Base-by-base conservation (phyloP, 2,888 invertebrate species). In the Scrobipalpa costella region DNA sequence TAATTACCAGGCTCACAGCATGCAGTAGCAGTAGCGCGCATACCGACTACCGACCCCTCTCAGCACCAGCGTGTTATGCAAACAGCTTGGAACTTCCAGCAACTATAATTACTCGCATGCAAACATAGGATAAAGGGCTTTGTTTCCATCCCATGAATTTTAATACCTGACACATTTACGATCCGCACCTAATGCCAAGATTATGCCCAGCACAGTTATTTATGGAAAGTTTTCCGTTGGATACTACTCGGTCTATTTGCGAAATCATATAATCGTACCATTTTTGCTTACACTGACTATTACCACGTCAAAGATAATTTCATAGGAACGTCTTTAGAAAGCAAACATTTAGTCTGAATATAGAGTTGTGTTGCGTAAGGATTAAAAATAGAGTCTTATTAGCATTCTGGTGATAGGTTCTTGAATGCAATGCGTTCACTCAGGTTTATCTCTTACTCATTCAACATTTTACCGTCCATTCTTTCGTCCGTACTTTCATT, bases 31-130 rank as follows among this genome's bases (percentile, higher is more conserved):
- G 52, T 19, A 19, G 52, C 27, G 27, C 11, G 13, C 27, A 13
- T 52, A n/a, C 27, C 33, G 19, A 33, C 13, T 33, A 33, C 33
- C 13, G 1, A 40, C 40, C 11, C 3, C 40, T 33, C 13, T 55
- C 55, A n/a, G 7, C 50, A 27, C 59, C 66, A 68, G 64, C 65
- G 61, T 64, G 63, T 66, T 67, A 69, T 67, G 66, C 65, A 69
- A 71, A 72, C 71, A 64, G 52, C 65, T 66, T 59, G 36, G 64
- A 72, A 69, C 66, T 67, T 67, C 13, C 21, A 64, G 34, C 55
- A 34, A 55, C 61, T 66, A 68, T 70, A 62, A 71, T 74, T 68
- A 71, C 63, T 66, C 62, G 66, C 67, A 71, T 69, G 63, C 64
- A 62, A 19, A 64, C 66, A 68, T 71, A 70, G 50, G 21, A 52